phyloP scores from a whole-genome alignment of 2,113 vertebrate genomes.

The Emydura subglobosa region DNA sequence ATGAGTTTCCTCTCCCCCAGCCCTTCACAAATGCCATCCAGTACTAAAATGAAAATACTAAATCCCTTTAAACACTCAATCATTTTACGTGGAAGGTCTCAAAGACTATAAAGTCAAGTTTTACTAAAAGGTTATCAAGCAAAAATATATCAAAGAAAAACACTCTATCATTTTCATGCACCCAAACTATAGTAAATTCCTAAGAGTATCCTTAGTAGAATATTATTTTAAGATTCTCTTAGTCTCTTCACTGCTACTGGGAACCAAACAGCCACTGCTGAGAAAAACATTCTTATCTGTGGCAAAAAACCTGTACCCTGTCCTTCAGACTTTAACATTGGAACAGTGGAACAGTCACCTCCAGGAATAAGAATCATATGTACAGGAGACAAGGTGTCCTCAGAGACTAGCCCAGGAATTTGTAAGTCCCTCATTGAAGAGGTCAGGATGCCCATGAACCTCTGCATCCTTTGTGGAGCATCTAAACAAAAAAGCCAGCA shows the following conservation, averaged over 20 bases:
- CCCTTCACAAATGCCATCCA: accelerated
- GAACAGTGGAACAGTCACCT: too few relatives aligned
- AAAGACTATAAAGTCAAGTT: not conserved
- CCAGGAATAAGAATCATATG: too few relatives aligned
- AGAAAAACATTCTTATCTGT: too few relatives aligned
- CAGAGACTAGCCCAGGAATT: too few relatives aligned
- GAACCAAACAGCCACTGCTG: not conserved
- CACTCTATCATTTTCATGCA: not conserved
- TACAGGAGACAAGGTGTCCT: too few relatives aligned
- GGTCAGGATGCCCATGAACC: too few relatives aligned
- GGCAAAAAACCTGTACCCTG: too few relatives aligned
- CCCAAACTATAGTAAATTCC: accelerated
- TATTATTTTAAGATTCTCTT: not conserved
- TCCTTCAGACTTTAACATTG: too few relatives aligned
- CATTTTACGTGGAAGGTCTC: not conserved
- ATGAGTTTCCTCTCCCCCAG: not conserved
- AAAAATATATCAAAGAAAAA: not conserved
- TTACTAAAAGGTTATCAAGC: accelerated
- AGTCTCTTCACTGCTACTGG: not conserved
- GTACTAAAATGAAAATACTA: not conserved
- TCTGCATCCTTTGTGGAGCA: too few relatives aligned
- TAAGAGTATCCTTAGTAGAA: not conserved
- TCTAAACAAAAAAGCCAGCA: too few relatives aligned
- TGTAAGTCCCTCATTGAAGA: too few relatives aligned
- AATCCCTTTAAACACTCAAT: not conserved